Evolutionary conservation across 1,140 invertebrate species (phyloP).

Genomic region (Druon quercuslanigerum): DNA sequence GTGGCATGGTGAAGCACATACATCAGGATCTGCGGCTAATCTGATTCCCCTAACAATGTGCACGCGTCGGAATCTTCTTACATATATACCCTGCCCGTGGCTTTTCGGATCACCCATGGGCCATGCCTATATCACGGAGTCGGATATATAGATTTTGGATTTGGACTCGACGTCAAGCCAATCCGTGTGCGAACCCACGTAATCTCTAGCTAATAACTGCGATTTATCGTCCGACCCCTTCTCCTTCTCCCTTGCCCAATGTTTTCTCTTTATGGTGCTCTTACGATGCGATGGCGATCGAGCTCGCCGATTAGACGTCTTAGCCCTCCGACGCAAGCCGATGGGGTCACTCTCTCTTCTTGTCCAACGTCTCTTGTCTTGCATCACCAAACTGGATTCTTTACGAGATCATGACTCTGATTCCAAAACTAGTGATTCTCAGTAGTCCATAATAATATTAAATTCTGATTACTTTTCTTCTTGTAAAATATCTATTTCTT

Average conservation of each 20-base stretch:
- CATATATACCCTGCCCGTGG: constrained; percentile 54
- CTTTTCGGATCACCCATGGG: constrained; percentile 42
- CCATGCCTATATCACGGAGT: constrained; percentile 19
- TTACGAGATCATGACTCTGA: too few species aligned
- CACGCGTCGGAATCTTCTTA: constrained; percentile 76
- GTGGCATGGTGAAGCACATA: constrained; percentile 63
- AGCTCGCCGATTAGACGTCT: constrained; percentile 50
- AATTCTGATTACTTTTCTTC: too few species aligned
- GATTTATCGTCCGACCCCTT: constrained; percentile 66
- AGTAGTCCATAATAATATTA: too few species aligned
- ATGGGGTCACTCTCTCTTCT: neutral
- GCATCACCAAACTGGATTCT: neutral
- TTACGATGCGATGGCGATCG: constrained; percentile 38
- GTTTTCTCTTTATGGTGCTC: constrained; percentile 36
- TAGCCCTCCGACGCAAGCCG: neutral
- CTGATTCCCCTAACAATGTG: constrained; percentile 76
- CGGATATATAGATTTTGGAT: constrained; percentile 73
- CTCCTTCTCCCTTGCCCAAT: constrained; percentile 22
- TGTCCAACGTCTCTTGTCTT: neutral
- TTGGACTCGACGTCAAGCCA: constrained; percentile 60
- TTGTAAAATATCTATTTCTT: too few species aligned
- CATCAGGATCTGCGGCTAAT: constrained; percentile 74
- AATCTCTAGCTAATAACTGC: constrained; percentile 75
- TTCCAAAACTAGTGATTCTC: too few species aligned
- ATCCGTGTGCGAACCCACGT: constrained; percentile 68